A percentile compares a stretch with the other conserved stretches of the same genome.
Conservation (phyloP, 2,888 invertebrate genomes). For the Athalia circularis region DNA sequence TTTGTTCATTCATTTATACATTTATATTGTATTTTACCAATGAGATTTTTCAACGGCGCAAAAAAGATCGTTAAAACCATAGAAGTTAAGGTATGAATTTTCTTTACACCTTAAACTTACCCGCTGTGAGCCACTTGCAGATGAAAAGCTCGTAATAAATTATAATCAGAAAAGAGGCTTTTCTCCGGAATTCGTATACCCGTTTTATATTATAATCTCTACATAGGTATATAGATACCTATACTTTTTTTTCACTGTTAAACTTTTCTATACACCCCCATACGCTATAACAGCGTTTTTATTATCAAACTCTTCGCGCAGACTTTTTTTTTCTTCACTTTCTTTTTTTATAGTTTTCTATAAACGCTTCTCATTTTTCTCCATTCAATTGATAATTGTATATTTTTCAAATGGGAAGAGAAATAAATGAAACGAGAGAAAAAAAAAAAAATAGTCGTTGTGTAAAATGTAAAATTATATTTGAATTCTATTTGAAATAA, state of each 20-base stretch:
- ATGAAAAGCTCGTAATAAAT: constrained; percentile 28
- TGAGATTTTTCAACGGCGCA: background rate
- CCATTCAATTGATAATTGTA: no score
- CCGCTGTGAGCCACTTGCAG: background rate
- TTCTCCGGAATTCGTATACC: constrained; percentile 19
- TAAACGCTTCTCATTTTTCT: no score
- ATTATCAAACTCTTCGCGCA: no score
- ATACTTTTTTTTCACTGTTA: background rate
- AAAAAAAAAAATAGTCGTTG: no score
- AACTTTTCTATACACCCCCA: background rate
- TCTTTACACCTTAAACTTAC: background rate
- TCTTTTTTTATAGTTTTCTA: no score
- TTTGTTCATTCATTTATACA: background rate
- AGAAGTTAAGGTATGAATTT: constrained; percentile 32
- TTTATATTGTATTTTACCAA: background rate
- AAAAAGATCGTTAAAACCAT: background rate
- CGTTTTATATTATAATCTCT: background rate
- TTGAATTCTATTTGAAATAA: no score
- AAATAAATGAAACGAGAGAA: no score
- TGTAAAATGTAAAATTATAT: no score
- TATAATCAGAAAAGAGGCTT: constrained; percentile 39
- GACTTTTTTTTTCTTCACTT: no score
- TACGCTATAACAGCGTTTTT: no score
- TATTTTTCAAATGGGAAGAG: no score
- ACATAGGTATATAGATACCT: background rate